These are phyloP conservation scores for Aegithalos caudatus DNA, from an alignment of 2,113 vertebrate genomes.

Conservation along the genomic window DNA sequence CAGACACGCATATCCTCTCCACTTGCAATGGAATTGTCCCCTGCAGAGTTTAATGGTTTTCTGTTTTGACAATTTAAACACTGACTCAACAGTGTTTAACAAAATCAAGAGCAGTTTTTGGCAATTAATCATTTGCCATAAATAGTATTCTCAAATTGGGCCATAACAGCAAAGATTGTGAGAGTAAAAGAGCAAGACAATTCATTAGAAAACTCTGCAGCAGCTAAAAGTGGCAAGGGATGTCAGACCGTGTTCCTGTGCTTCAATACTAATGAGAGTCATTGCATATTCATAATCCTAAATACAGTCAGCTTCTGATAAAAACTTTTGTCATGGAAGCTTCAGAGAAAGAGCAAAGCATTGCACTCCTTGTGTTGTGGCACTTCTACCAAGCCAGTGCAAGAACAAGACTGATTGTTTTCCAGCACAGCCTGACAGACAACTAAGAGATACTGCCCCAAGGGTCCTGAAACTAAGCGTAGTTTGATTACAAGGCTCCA, in stretches of 20 bases:
- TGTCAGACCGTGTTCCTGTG: slow-evolving; percentile 75
- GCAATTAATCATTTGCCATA: slow-evolving; percentile 76
- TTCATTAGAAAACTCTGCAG: slow-evolving; percentile 81
- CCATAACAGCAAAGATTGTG: slow-evolving; percentile 52
- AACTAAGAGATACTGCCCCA: slow-evolving; percentile 88
- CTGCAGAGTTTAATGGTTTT: slow-evolving; percentile 56
- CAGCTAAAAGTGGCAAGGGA: slow-evolving; percentile 79
- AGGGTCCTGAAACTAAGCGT: slow-evolving; percentile 83
- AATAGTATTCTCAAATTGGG: slow-evolving; percentile 71
- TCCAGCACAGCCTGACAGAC: slow-evolving; percentile 85
- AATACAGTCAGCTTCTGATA: slow-evolving; percentile 83
- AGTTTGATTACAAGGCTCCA: slow-evolving; percentile 88
- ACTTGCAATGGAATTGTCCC: not conserved
- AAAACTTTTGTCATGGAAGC: slow-evolving; percentile 81
- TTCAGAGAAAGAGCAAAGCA: slow-evolving; percentile 77
- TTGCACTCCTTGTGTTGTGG: slow-evolving; percentile 68
- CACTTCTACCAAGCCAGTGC: slow-evolving; percentile 75
- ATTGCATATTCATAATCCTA: slow-evolving; percentile 88
- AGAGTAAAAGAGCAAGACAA: slow-evolving; percentile 76
- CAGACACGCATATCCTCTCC: not conserved
- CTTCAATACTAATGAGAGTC: slow-evolving; percentile 87
- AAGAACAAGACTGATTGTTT: slow-evolving; percentile 95
- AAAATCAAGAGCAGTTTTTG: slow-evolving; percentile 65
- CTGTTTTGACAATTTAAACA: slow-evolving; percentile 71
- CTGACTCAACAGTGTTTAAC: slow-evolving; percentile 66